These are phyloP conservation scores for Dynastes hyllus DNA, from an alignment of 2,888 invertebrate genomes.

Conservation along the genomic window DNA sequence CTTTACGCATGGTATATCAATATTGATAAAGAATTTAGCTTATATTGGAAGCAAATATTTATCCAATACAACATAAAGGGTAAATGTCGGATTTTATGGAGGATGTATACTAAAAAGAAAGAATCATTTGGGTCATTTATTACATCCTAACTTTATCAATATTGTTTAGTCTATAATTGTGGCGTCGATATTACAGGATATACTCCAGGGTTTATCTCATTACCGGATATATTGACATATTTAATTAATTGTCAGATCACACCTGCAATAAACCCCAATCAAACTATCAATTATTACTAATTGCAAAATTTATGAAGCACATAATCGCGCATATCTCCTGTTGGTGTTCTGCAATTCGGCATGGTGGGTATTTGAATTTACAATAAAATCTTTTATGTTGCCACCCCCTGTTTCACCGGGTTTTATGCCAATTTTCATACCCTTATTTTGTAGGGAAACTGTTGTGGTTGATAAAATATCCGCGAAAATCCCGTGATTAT, in stretches of 20 bases:
- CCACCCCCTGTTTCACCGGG: not conserved
- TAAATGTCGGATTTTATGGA: too few species aligned
- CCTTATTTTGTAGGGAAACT: too few species aligned
- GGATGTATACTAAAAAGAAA: too few species aligned
- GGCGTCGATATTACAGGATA: not conserved
- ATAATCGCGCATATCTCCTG: slow-evolving; percentile 20
- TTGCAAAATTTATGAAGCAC: slow-evolving; percentile 48
- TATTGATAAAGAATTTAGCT: too few species aligned
- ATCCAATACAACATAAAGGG: too few species aligned
- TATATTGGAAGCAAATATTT: too few species aligned
- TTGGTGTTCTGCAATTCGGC: not conserved
- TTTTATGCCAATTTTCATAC: not conserved
- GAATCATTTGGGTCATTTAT: not conserved
- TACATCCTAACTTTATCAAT: not conserved
- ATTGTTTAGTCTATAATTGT: not conserved
- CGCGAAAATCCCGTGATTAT: too few species aligned
- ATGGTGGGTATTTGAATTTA: not conserved
- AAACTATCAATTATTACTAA: slow-evolving; percentile 44
- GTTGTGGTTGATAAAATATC: too few species aligned
- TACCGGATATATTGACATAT: slow-evolving; percentile 38
- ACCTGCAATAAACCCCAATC: slow-evolving; percentile 12
- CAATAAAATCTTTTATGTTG: slow-evolving; percentile 11
- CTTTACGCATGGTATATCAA: too few species aligned
- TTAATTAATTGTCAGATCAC: slow-evolving; percentile 43
- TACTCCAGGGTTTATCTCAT: slow-evolving; percentile 32